Conservation (phyloP, 2,888 invertebrate species). For the Leucophenga maculata region DNA sequence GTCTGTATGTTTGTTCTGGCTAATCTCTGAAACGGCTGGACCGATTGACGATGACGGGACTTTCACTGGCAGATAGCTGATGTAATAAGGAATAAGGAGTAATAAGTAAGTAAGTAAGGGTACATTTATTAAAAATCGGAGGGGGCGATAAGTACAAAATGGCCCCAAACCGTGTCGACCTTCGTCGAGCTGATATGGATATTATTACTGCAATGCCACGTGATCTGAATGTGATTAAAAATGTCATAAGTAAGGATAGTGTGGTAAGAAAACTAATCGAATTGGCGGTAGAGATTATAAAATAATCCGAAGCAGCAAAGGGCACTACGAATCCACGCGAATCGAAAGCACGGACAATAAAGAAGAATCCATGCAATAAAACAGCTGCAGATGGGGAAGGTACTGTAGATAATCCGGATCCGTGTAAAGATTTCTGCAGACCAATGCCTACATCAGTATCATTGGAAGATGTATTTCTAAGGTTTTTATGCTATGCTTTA, state of each 20-base stretch:
- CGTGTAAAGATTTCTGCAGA: conserved; percentile 50
- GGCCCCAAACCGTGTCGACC: conserved; percentile 42
- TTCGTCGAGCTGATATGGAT: conserved; percentile 52
- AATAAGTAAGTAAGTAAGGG: no score
- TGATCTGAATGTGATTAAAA: conserved; percentile 53
- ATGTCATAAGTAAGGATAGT: conserved; percentile 53
- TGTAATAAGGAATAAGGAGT: no score
- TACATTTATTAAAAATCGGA: no score
- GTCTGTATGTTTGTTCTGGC: no score
- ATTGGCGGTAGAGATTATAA: conserved; percentile 51
- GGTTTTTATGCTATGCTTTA: not conserved
- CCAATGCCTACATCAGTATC: conserved; percentile 48
- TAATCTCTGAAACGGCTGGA: no score
- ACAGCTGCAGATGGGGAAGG: conserved; percentile 32
- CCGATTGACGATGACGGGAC: no score
- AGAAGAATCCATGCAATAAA: conserved; percentile 38
- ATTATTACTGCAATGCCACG: conserved; percentile 57
- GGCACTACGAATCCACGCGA: not conserved
- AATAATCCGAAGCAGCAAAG: conserved; percentile 28
- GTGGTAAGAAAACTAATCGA: conserved; percentile 55
- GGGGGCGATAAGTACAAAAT: no score
- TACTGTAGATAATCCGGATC: conserved; percentile 40
- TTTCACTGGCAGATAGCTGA: no score
- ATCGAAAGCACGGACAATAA: not conserved
- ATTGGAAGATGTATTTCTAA: conserved; percentile 50